Evolutionary conservation across 2,888 invertebrate species (phyloP), one percentile per base, ranked within the genome.

Genomic region (Acronicta aceris): DNA sequence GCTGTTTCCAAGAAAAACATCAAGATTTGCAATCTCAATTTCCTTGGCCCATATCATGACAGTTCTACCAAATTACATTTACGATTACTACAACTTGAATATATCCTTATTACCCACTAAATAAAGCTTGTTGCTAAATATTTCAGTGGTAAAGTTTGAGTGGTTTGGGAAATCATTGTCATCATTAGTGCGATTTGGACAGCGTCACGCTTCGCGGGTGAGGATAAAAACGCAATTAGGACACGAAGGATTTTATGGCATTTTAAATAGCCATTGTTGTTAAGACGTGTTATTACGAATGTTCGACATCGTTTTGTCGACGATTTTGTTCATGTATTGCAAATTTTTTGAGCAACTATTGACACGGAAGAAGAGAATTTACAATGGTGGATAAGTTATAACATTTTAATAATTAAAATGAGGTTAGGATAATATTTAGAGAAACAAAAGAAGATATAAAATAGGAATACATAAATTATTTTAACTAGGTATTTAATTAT

Each of bases 111-210:
- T 0, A 0, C 0, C 1, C 0, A 7, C 0, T 0, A 1, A 16
- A 56, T 53, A 57, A 47, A 9, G 46, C 2, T 12, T 12, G 16
- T 8, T 45, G 13, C 59, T 5, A 1, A 13, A 15, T 60, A 51
- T 16, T 0, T 0, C n/a, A 25, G 5, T 33, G 16, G 41, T 48
- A 56, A 36, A n/a, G 5, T 12, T 61, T 48, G 55, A 36, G 9
- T 66, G 50, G 68, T 63, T 71, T 62, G n/a, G 13, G 15, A 74
- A 85, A 83, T 86, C 81, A 83, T 84, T 78, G 86, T 82, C 84
- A 86, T 86, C 84, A 89, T 89, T 89, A 87, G 83, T 81, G 74
- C 68, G 78, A 84, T 90, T 90, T 88, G 89, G 89, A 89, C 87
- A 81, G 74, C 82, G 89, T 89, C 83, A 88, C 87, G 90, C 84